Evolutionary conservation across 1,140 invertebrate species (phyloP), one percentile per base, ranked within the genome.

Genomic region (Meloidogyne hapla): DNA sequence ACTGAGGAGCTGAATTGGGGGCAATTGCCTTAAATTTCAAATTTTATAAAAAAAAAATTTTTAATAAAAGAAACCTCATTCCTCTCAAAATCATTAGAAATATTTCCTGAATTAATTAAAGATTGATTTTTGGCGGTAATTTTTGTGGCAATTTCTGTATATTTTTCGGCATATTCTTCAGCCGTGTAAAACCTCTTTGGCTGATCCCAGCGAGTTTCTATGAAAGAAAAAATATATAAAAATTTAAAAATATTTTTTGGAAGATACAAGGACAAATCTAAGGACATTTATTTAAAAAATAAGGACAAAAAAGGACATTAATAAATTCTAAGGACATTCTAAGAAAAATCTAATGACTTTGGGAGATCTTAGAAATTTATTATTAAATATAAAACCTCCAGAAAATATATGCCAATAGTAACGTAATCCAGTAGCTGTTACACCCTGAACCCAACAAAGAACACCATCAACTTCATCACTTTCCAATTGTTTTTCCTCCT

Each of bases 331-430:
- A 45, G 23, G 25, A 42, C 38, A 26, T 33, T 42, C 25, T 10
- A 18, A 38, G 25, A 65, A 73, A 73, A 28, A 13, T 8, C 13
- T 61, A 40, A 78, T 28, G 8, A 23, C 26, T n/a, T n/a, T n/a
- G n/a, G n/a, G n/a, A n/a, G n/a, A n/a, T n/a, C n/a, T n/a, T n/a
- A n/a, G n/a, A n/a, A n/a, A 4, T 23, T 56, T 1, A 4, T 18
- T 26, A 23, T 4, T 15, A 56, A 42, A 77, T n/a, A 80, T 13
- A 81, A 69, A 88, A 92, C 92, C 92, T 89, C 92, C 91, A n/a
- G 92, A 93, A 79, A 91, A 89, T 25, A 90, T 91, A 87, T 93
- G 91, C 92, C 92, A 94, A 81, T 93, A 94, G 86, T 93, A 93
- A 10, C 90, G 90, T 76, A 91, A 90, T 18, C 92, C 92, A 81